Evolutionary conservation across 2,113 vertebrate genomes (phyloP), one percentile per base, ranked within the genome.

Genomic region (Chaetodon auriga): DNA sequence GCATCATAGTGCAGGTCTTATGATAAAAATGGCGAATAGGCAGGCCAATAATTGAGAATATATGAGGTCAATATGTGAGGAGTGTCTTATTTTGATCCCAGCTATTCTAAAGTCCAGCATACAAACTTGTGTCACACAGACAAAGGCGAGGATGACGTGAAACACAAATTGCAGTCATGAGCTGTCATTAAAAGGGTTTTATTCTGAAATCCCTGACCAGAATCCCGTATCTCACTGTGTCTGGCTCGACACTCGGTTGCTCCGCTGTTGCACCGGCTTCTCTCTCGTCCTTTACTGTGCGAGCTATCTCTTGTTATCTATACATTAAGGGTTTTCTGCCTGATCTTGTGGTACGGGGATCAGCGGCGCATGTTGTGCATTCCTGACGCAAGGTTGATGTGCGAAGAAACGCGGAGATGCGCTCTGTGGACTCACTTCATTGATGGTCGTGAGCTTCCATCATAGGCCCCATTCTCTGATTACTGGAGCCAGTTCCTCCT

Each of bases 261-360:
- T 65, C 12, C 1, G 19, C 38, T 12, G 30, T 5, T 75, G 49
- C 87, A 87, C 93, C 89, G 93, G 91, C 80, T 86, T 66, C 55
- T 78, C 68, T 76, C 48, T 54, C 21, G 57, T 80, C 76, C 71
- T 55, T 13, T 41, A 5, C 45, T 68, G 38, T 9, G 5, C 43
- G 38, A 16, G 14, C 35, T 25, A 7, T 25, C 48, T 48, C 43
- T 65, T 14, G 0, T 58, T 10, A 41, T 81, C 66, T 45, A 12
- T 14, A 35, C 5, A 36, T 48, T 35, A 0, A 30, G 2, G 19
- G 8, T 53, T 66, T 4, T 54, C 46, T 53, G 13, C 1, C 1
- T 15, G 30, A 23, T 16, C 6, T 18, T 23, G 70, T 16, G 54
- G 23, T 45, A 11, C 16, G 10, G 7, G 35, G 41, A 48, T 25